phyloP scores from a whole-genome alignment of 2,797 vertebrate species.

The Gymnocypris eckloni region DNA sequence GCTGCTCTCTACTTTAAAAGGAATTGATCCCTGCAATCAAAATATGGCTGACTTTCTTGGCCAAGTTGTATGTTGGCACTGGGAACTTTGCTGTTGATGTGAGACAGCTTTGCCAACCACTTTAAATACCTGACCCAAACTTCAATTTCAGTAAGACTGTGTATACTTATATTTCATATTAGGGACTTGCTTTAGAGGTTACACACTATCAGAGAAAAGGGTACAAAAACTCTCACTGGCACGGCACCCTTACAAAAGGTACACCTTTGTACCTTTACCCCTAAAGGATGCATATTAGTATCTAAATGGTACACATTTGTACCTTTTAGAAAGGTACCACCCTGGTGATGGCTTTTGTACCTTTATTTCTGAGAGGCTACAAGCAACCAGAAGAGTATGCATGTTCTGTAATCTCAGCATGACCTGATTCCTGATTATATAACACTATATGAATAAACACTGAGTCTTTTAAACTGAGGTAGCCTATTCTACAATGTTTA shows the following conservation, averaged over 20 bases:
- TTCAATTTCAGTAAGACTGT: constrained; percentile 6
- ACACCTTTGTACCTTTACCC: background rate
- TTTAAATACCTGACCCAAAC: constrained; percentile 21
- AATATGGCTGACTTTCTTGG: constrained; percentile 54
- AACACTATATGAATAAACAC: background rate
- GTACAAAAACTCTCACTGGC: background rate
- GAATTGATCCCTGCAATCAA: constrained; percentile 52
- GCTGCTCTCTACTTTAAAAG: constrained; percentile 51
- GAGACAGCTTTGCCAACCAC: constrained; percentile 12
- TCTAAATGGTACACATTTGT: no score
- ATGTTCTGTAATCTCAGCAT: constrained; percentile 14
- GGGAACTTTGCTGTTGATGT: constrained; percentile 35
- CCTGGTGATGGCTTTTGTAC: background rate
- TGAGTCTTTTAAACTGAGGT: background rate
- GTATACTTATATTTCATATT: background rate
- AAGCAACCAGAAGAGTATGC: background rate
- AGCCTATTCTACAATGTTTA: background rate
- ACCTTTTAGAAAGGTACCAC: no score
- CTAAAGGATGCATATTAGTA: background rate
- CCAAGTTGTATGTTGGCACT: constrained; percentile 43
- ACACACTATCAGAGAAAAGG: background rate
- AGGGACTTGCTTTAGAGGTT: constrained; percentile 28
- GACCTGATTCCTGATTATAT: background rate
- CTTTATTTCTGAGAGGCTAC: background rate
- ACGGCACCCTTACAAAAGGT: background rate